Base-by-base conservation (phyloP, 2,113 vertebrate genomes). In the Sinocyclocheilus rhinocerous region DNA sequence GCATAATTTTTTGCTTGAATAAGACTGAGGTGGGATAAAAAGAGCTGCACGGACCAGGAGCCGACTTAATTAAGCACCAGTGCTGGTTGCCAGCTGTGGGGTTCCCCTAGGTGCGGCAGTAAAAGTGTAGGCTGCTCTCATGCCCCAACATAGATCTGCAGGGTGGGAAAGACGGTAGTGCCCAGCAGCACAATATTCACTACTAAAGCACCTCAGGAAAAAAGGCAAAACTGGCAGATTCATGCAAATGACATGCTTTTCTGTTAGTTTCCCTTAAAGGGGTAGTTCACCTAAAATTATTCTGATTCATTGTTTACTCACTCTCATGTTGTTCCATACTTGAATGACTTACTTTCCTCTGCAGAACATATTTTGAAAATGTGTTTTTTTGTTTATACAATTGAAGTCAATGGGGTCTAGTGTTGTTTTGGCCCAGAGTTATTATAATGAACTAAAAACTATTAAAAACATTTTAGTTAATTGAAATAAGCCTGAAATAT, bases 31-130 rank as follows among this genome's bases (percentile, higher is more conserved):
- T 65, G 22, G 33, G 76, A 79, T 59, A 69, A 63, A 78, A 81
- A 26, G 45, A 81, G 81, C 76, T 78, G 76, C 77, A 87, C 50
- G 77, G 78, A 63, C 50, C 81, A 85, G 6, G 33, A 89, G 50
- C 59, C 10, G 18, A 36, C 59, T 89, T 87, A 88, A 89, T 85
- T 85, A 88, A 89, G 55, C 50, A 84, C 72, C 75, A 84, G 83
- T 76, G 85, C 48, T 5, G 72, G 42, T 78, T 73, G 55, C 7
- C 45, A 80, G 52, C 82, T 73, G 45, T 75, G 48, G 83, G 83
- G 75, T 76, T 90, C 80, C 84, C 83, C 39, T 22, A 61, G 67
- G 57, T 84, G 59, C 48, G 10, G 42, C 33, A 65, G 73, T 76
- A 12, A 24, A 81, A 36, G 42, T 12, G 26, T 65, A 26, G 29